Percentiles rank a stretch among this genome's conserved stretches.
phyloP scores from a whole-genome alignment of 2,797 vertebrate species.

The Acanthurus lineatus region DNA sequence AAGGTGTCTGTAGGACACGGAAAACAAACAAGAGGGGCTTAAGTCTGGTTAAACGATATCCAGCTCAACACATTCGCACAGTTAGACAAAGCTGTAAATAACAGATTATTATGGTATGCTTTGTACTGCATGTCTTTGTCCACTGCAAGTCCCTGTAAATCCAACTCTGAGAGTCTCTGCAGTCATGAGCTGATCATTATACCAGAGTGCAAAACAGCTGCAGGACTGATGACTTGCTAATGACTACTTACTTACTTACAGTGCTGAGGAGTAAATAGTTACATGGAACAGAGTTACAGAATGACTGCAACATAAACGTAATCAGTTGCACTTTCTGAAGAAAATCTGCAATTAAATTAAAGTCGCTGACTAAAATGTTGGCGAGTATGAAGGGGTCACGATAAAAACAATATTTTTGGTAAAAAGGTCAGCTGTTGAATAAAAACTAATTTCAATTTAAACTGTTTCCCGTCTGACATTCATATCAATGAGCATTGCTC shows the following conservation, averaged over 20 bases:
- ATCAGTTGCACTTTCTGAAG: too few species aligned
- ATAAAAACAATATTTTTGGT: too few species aligned
- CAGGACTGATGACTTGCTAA: slow-evolving; percentile 24
- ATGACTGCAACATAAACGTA: too few species aligned
- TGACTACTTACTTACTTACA: slow-evolving; percentile 2
- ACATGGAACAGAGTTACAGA: too few species aligned
- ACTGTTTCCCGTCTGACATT: too few species aligned
- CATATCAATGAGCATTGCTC: too few species aligned
- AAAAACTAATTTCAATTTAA: too few species aligned
- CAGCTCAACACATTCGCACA: slow-evolving; percentile 1
- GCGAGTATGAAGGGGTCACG: too few species aligned
- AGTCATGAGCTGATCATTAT: background rate
- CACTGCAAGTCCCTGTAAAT: background rate
- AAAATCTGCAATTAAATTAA: too few species aligned
- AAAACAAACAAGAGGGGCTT: slow-evolving; percentile 48
- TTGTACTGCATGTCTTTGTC: background rate
- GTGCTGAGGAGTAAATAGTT: too few species aligned
- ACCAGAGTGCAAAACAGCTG: slow-evolving; percentile 9
- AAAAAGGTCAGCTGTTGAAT: too few species aligned
- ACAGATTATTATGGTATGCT: background rate
- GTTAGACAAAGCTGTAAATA: slow-evolving; percentile 36
- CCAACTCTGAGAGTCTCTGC: background rate
- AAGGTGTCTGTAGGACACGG: slow-evolving; percentile 39
- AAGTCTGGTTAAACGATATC: slow-evolving; percentile 18
- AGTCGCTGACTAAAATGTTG: too few species aligned